phyloP scores from a whole-genome alignment of 2,888 invertebrate genomes.

The Rhodophaea formosa region DNA sequence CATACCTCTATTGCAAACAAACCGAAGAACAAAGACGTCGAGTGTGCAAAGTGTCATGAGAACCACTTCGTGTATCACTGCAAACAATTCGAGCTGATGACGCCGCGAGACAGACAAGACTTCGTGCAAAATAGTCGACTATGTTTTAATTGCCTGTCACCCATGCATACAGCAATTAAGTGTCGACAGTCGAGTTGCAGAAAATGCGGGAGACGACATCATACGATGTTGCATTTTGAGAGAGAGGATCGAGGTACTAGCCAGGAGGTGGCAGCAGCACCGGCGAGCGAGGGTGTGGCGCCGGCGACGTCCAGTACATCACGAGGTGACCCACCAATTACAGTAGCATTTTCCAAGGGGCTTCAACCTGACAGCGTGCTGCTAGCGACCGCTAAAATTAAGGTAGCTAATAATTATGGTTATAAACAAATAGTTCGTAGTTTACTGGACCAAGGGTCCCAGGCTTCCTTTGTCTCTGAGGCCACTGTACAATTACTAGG shows the following conservation, averaged over 20 bases:
- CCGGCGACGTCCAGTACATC: too few species aligned
- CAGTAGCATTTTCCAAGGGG: too few species aligned
- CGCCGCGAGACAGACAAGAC: conserved; percentile 4
- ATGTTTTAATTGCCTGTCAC: conserved; percentile 19
- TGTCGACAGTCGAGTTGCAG: conserved; percentile 14
- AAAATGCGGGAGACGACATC: conserved; percentile 1
- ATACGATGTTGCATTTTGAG: not conserved
- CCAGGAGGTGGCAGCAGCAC: too few species aligned
- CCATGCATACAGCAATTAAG: conserved; percentile 1
- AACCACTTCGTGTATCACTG: too few species aligned
- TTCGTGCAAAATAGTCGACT: conserved; percentile 13
- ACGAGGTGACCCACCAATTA: too few species aligned
- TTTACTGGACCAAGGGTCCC: not conserved
- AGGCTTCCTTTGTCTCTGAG: conserved; percentile 25
- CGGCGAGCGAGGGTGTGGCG: too few species aligned
- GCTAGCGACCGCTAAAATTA: not conserved
- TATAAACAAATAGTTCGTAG: not conserved
- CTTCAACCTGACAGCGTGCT: not conserved
- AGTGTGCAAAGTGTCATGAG: too few species aligned
- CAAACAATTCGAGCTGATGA: conserved; percentile 6
- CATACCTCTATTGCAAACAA: too few species aligned
- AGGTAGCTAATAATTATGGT: not conserved
- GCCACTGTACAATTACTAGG: conserved; percentile 26
- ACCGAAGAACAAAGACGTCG: too few species aligned
- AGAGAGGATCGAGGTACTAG: too few species aligned